Evolutionary conservation across 2,888 invertebrate species (phyloP), one percentile per base, ranked within the genome.

Genomic region (Rhodophaea formosa): DNA sequence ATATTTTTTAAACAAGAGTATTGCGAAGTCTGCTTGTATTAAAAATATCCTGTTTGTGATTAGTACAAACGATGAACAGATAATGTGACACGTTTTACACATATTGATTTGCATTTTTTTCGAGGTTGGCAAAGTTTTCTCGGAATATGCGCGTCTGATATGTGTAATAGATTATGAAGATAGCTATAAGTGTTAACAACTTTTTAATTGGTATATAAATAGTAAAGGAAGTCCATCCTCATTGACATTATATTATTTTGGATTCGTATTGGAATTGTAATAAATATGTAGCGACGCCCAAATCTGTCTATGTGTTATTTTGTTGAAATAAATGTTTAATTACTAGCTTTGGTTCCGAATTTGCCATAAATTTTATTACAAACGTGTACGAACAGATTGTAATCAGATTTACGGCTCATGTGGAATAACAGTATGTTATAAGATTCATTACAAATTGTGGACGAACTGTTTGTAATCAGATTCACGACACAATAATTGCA

Each of bases 301-400:
- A 78, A 79, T 82, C 82, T 80, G 79, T 63, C 77, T 83, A 78
- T 82, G 80, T 86, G 81, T 85, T 83, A 75, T 87, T 83, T 82
- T 80, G 74, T 77, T 77, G 71, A 75, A 80, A 76, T 69, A 53
- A 61, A 53, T 46, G 35, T 43, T 29, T 42, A 0, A 15, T 17
- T 8, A 23, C 23, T 23, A 23, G 23, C 2, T 2, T 23, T 23
- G 23, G 3, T 23, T 23, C 5, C 23, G 23, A 23, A 23, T 23
- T 23, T 5, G 23, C 5, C 23, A 3, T n/a, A n/a, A n/a, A n/a
- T n/a, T n/a, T n/a, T n/a, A n/a, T n/a, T n/a, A n/a, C n/a, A n/a
- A n/a, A n/a, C n/a, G n/a, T n/a, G n/a, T n/a, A n/a, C n/a, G n/a
- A n/a, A 23, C 23, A 23, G 23, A 23, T 23, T 23, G 23, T 23